Evolutionary conservation across 2,113 vertebrate species (phyloP), one percentile per base, ranked within the genome.

Genomic region (Melanotaenia duboulayi): DNA sequence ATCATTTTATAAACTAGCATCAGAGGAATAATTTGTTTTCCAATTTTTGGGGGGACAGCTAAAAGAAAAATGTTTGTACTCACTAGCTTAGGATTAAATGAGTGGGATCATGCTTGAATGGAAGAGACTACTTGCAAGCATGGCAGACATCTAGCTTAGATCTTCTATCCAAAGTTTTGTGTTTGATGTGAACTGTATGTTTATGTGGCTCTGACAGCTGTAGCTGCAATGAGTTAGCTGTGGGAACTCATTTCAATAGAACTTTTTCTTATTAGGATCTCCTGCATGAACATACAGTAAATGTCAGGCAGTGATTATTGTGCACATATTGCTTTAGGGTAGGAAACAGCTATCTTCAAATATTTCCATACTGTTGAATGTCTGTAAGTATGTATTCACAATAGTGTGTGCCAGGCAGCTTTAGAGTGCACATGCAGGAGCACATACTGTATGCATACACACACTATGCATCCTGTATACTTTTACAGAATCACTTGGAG

Each of bases 141-240:
- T 11, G 10, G 24, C 42, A 50, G 42, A 44, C 46, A 17, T 70
- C 25, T 62, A 44, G 75, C 13, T 17, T 19, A 65, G 56, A 25
- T 67, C 51, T 79, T 1, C 4, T 74, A 50, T 80, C 28, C 48
- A 68, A 57, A 72, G 54, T 46, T 73, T 78, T 68, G 74, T 68
- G 59, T 51, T 60, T 85, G 78, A 83, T 79, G 42, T 74, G 60
- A 50, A 60, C 60, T 71, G 24, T 68, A 19, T 76, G 72, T 67
- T 68, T 65, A 54, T 65, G 71, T 79, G 74, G 80, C 24, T 87
- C 88, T 89, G 85, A 76, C 71, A 66, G 60, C 67, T 60, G 63
- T n/a, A 6, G 62, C 59, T 35, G 17, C 54, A 51, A 46, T 57
- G 32, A 55, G 23, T 14, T 48, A 46, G 75, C 71, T 9, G n/a